A percentile compares a stretch with the other conserved stretches of the same genome.
These are phyloP conservation scores for Tachina grossa DNA, from an alignment of 2,888 invertebrate species.

Conservation along the genomic window DNA sequence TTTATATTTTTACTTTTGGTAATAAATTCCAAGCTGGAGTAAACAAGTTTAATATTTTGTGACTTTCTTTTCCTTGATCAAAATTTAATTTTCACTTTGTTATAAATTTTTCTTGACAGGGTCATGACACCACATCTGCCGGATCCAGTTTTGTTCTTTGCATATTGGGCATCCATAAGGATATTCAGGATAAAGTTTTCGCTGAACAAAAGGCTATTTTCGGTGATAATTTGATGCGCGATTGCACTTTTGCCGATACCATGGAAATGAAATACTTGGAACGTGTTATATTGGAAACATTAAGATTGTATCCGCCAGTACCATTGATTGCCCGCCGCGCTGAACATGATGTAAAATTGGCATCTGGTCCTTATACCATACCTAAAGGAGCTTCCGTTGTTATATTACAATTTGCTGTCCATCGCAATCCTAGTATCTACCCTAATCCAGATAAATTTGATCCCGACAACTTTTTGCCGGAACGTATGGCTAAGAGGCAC, in stretches of 20 bases:
- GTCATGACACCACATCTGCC: constrained; percentile 93
- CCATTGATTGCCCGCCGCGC: constrained; percentile 90
- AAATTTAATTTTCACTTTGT: background rate
- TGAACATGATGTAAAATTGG: constrained; percentile 86
- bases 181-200: constrained; percentile 90
- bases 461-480: constrained; percentile 91
- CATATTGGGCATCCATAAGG: constrained; percentile 90
- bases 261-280: constrained; percentile 92
- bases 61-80: too few relatives aligned
- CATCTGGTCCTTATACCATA: constrained; percentile 86
- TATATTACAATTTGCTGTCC: constrained; percentile 87
- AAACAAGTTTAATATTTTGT: too few relatives aligned
- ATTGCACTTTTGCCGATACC: constrained; percentile 90
- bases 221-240: constrained; percentile 88
- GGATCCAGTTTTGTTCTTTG: constrained; percentile 94
- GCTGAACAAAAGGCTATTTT: constrained; percentile 90
- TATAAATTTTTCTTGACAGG: constrained; percentile 81
- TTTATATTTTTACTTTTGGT: too few relatives aligned
- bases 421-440: constrained; percentile 87
- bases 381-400: constrained; percentile 89
- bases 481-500: constrained; percentile 88
- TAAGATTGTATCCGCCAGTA: constrained; percentile 91
- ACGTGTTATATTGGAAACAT: constrained; percentile 89
- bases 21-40: too few relatives aligned
- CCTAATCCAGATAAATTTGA: constrained; percentile 88